Base-by-base conservation (phyloP, 30 jellyfish, hydroid and myxozoan species). In the Pelagia noctiluca region DNA sequence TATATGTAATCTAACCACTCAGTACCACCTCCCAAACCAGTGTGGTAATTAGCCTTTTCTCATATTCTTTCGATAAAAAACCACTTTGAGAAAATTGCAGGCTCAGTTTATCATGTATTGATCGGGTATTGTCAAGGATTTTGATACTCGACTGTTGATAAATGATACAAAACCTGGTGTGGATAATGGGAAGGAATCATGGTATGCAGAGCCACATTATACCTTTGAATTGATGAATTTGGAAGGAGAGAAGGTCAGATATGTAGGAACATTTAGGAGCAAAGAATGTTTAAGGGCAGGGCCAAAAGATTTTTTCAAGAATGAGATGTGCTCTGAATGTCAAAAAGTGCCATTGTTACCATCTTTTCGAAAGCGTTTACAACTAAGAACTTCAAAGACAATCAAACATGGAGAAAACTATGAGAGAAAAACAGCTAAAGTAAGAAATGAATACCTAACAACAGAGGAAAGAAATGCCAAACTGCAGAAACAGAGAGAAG, bases 141-240 rank as follows among this genome's bases (percentile, higher is more conserved):
- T 8, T 42, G 16, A 42, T 8, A 42, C 8, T 42, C 8, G 57
- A 42, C 8, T 42, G 8, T 42, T 42, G 16, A 42, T 42, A 8
- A 42, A 42, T 42, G 72, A 60, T 24, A 60, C 29, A 26, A 60
- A 60, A 60, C 11, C 21, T 60, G 72, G 72, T 4, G 72, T 60
- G 19, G 72, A 60, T 24, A 60, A 60, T 22, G 35, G 34, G 11
- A 26, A 60, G 35, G 72, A 60, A 26, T 60, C 72, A 26, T 60
- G 72, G 72, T 60, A 60, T 26, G 19, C 72, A 4, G 72, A 60
- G 35, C 35, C 72, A n/a, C 35, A 22, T n/a, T 60, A 60, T 26
- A 22, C 23, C 5, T 60, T 60, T 26, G 10, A 42, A 42, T 8
- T 42, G 12, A 42, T 16, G 16, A 42, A 8, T 5, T 5, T 5